A percentile compares a stretch with the other conserved stretches of the same genome.
phyloP scores from a whole-genome alignment of 2,888 invertebrate species.

The Gymnosoma rotundatum region DNA sequence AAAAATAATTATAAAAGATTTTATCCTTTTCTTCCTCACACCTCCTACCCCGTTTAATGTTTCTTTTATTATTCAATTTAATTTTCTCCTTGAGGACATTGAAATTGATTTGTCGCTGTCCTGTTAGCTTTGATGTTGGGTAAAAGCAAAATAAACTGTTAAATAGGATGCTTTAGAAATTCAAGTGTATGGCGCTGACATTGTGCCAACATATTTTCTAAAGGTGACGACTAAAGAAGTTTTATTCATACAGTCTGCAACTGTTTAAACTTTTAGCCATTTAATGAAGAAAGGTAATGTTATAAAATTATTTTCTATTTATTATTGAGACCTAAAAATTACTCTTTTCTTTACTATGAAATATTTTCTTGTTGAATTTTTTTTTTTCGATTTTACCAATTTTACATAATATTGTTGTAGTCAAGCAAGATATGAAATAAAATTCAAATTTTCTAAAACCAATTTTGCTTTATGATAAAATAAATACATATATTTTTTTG shows the following conservation, averaged over 20 bases:
- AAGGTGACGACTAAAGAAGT: conserved; percentile 44
- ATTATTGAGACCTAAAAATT: conserved; percentile 19
- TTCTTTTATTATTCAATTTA: background rate
- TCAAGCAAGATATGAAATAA: too few relatives aligned
- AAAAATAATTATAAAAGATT: conserved; percentile 59
- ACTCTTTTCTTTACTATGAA: background rate
- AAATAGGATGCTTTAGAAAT: conserved; percentile 44
- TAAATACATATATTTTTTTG: background rate
- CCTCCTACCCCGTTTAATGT: background rate
- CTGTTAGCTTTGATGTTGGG: conserved; percentile 46
- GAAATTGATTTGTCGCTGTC: conserved; percentile 60
- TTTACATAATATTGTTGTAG: background rate
- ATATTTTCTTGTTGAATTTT: background rate
- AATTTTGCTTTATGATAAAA: background rate
- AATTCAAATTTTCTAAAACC: background rate
- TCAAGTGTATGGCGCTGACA: conserved; percentile 37
- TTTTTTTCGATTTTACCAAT: background rate
- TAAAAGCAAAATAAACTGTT: background rate
- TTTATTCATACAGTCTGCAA: background rate
- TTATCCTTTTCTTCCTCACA: conserved; percentile 33
- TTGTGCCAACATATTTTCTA: conserved; percentile 39
- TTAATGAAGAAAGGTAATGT: conserved; percentile 16
- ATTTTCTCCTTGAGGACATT: conserved; percentile 47
- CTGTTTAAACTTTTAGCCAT: background rate
- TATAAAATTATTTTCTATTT: conserved; percentile 52